Base-by-base conservation (phyloP, 2,797 vertebrate species). In the Pogonophryne albipinna region DNA sequence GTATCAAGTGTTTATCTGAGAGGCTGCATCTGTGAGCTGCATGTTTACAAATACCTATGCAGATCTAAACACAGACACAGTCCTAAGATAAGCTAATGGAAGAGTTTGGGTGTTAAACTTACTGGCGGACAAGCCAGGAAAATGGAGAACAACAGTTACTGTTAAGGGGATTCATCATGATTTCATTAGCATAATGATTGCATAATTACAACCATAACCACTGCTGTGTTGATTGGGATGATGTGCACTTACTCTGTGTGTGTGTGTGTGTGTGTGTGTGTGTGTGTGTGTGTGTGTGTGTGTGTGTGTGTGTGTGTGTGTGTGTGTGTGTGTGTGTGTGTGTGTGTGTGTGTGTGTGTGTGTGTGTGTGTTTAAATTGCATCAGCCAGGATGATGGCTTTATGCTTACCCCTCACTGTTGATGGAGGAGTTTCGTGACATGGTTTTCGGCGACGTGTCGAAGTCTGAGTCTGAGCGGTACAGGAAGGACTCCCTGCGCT, bases 391-490 rank as follows among this genome's bases (percentile, higher is more conserved):
- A 27, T 6, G 53, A 72, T 27, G 76, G 66, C 47, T 65, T 3
- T 2, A 10, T 83, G 89, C 96, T 97, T 90, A 98, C 97, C 95
- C 95, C 87, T 98, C 97, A 77, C 97, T 98, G 95, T 97, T 95
- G 92, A 97, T 83, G 31, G 97, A 98, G 63, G 97, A 98, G 93
- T 97, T 98, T 74, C 96, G 96, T 65, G 97, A 98, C 95, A 98
- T 95, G 85, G 96, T 97, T 91, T 97, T 97, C 78, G 97, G 97
- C 16, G 97, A 97, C 66, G 96, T 96, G 93, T 98, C 97, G 4
- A 95, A 98, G 95, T 99, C 97, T 0, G 97, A 98, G 94, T 98
- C 97, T 0, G 97, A 98, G 79, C 97, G 96, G 88, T 98, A 97
- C 55, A 98, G 95, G 94, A 99, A 99, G 72, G 97, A 98, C 85